Conservation (phyloP, 1,140 invertebrate genomes). For the Archegozetes longisetosus region DNA sequence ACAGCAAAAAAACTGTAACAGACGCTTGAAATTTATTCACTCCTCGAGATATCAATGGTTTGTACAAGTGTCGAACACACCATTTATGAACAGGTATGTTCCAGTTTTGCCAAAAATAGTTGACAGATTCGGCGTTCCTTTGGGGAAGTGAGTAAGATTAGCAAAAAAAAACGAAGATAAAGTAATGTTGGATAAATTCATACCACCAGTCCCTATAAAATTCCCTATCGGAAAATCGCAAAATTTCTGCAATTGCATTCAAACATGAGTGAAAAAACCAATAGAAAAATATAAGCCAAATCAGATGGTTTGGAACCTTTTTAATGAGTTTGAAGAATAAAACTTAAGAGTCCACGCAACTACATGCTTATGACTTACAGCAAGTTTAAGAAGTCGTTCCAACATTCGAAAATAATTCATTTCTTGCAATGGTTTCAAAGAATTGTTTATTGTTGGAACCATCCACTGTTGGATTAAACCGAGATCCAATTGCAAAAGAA, state of each 20-base stretch:
- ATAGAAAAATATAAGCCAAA: constrained; percentile 96
- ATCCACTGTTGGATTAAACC: constrained; percentile 96
- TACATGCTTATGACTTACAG: constrained; percentile 27
- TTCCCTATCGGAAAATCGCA: constrained; percentile 89
- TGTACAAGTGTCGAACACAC: constrained; percentile 73
- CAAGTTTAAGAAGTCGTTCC: constrained; percentile 42
- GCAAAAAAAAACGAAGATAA: not conserved
- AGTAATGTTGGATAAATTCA: not conserved
- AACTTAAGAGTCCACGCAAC: not conserved
- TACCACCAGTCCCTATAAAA: constrained; percentile 94
- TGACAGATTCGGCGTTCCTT: constrained; percentile 78
- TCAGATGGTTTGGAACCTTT: constrained; percentile 90
- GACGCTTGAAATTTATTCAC: constrained; percentile 48
- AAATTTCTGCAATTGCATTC: constrained; percentile 80
- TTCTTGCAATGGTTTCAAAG: constrained; percentile 76
- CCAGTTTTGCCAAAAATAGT: constrained; percentile 93
- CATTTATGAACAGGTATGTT: constrained; percentile 92
- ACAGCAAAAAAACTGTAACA: constrained; percentile 78
- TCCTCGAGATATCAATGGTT: constrained; percentile 69
- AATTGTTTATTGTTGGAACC: constrained; percentile 87
- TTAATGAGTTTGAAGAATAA: not conserved
- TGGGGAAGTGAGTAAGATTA: not conserved
- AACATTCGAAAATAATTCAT: constrained; percentile 49
- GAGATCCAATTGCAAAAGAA: constrained; percentile 59
- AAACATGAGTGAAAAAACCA: constrained; percentile 85